Conservation (phyloP, 2,888 invertebrate genomes). For the Conchocele bisecta region DNA sequence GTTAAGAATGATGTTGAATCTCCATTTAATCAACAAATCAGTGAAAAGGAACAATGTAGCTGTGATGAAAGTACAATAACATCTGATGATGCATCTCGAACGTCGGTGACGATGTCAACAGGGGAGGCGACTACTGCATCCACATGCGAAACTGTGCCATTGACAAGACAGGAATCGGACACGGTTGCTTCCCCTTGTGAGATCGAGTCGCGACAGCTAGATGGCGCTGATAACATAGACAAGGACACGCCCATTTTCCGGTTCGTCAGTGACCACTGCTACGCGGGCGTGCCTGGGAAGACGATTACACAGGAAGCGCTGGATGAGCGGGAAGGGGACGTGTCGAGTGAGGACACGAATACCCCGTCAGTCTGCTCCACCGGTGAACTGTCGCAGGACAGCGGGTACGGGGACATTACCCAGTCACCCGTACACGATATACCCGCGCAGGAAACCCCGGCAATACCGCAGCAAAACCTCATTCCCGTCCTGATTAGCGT, state of each 20-base stretch:
- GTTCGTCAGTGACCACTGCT: constrained; percentile 61
- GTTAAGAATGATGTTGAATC: too few species aligned
- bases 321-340: constrained; percentile 10
- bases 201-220: too few species aligned
- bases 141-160: too few species aligned
- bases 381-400: constrained; percentile 64
- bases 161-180: too few species aligned
- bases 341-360: constrained; percentile 26
- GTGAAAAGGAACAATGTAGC: too few species aligned
- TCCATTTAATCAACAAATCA: too few species aligned
- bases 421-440: constrained; percentile 53
- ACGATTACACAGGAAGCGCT: not conserved
- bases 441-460: constrained; percentile 15
- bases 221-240: too few species aligned
- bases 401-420: constrained; percentile 61
- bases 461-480: constrained; percentile 29
- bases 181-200: too few species aligned
- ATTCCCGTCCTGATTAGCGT: constrained; percentile 55
- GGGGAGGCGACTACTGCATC: too few species aligned
- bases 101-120: too few species aligned
- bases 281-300: constrained; percentile 56
- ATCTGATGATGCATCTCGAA: too few species aligned
- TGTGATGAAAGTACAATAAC: too few species aligned
- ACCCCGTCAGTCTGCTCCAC: constrained; percentile 25
- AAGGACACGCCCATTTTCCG: constrained; percentile 36